These are phyloP conservation scores for Phorcus lineatus DNA, from an alignment of 2,888 invertebrate genomes.

Conservation along the genomic window DNA sequence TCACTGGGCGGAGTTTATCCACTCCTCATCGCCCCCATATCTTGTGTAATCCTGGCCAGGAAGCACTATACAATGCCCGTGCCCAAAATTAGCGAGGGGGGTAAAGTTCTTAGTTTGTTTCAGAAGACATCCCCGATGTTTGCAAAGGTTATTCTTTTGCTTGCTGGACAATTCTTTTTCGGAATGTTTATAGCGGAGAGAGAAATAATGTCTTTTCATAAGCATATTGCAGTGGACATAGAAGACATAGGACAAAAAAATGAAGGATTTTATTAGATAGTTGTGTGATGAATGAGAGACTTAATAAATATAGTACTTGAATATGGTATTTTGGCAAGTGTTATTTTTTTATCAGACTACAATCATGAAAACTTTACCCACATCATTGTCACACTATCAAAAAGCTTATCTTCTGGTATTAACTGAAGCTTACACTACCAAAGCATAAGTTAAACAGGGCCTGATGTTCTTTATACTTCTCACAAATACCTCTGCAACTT, in stretches of 20 bases:
- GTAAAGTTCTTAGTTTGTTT: background rate
- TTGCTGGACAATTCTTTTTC: slow-evolving; percentile 3
- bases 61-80: background rate
- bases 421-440: too few species aligned
- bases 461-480: too few species aligned
- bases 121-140: background rate
- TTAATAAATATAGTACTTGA: background rate
- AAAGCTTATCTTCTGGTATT: too few species aligned
- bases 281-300: background rate
- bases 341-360: too few species aligned
- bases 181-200: background rate
- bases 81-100: background rate
- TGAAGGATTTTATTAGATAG: slow-evolving; percentile 1
- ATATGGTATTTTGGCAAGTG: background rate
- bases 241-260: background rate
- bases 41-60: slow-evolving; percentile 10
- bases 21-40: background rate
- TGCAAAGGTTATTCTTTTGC: background rate
- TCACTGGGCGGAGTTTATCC: background rate
- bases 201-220: background rate
- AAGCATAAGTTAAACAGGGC: too few species aligned
- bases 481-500: too few species aligned
- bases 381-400: too few species aligned
- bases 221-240: background rate
- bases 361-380: too few species aligned